phyloP scores from a whole-genome alignment of 2,797 vertebrate genomes.

The Threskiornis aethiopicus region DNA sequence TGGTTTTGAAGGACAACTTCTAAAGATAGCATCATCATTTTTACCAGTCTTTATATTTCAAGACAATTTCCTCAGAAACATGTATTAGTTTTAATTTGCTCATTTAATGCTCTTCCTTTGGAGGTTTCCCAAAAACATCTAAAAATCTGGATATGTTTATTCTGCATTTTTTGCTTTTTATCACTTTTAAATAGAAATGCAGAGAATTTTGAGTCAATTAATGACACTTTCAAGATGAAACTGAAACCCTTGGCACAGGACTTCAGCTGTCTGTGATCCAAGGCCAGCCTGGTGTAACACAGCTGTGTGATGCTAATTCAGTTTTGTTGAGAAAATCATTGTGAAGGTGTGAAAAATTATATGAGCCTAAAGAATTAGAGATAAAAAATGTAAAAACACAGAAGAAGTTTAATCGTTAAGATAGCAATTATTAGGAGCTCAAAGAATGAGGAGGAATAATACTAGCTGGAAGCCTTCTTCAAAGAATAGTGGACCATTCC shows the following conservation, averaged over 20 bases:
- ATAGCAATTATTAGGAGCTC: neutral
- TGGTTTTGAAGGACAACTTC: neutral
- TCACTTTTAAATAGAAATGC: neutral
- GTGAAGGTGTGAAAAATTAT: neutral
- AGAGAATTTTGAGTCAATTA: neutral
- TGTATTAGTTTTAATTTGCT: neutral
- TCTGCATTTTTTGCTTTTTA: neutral
- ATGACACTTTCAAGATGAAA: neutral
- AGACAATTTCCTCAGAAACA: neutral
- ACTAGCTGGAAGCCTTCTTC: neutral
- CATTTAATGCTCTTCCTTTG: neutral
- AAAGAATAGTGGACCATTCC: neutral
- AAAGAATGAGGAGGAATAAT: neutral
- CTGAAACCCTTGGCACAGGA: neutral
- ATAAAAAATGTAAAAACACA: neutral
- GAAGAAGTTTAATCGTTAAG: neutral
- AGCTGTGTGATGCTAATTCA: neutral
- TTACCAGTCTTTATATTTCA: neutral
- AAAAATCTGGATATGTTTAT: neutral
- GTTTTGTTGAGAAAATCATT: neutral
- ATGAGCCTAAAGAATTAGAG: neutral
- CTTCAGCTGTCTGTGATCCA: neutral
- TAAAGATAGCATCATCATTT: neutral
- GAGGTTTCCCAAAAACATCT: neutral
- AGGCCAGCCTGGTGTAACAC: neutral